Conservation (phyloP, 2,113 vertebrate species). For the Bombycilla garrulus region DNA sequence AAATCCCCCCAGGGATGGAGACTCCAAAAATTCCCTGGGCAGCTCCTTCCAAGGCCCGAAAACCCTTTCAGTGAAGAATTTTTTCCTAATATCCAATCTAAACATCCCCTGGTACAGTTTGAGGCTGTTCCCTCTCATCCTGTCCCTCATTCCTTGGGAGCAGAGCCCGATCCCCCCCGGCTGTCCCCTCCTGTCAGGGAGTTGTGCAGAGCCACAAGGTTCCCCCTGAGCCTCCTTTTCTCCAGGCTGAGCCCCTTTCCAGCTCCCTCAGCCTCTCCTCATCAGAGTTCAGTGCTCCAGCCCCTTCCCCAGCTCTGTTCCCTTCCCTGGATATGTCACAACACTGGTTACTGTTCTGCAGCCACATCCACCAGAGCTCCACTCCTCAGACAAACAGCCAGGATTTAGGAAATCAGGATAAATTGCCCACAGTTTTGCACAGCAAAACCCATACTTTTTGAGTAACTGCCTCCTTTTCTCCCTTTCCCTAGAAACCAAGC, state of each 20-base stretch:
- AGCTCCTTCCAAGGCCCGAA: not conserved
- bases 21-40: not conserved
- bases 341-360: not conserved
- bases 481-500: not conserved
- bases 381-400: not conserved
- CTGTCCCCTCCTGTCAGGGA: not conserved
- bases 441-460: rapidly evolving
- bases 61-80: too few relatives aligned
- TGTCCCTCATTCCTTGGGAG: not conserved
- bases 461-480: not conserved
- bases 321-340: not conserved
- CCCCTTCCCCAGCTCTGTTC: not conserved
- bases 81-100: not conserved
- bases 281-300: not conserved
- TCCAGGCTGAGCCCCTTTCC: not conserved
- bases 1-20: not conserved
- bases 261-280: not conserved
- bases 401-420: not conserved
- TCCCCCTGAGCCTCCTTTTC: not conserved
- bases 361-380: not conserved
- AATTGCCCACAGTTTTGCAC: not conserved
- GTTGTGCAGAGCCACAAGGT: not conserved
- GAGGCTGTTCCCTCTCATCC: rapidly evolving
- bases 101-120: not conserved
- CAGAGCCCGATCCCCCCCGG: rapidly evolving